These are phyloP conservation scores for Cephalotes varians DNA, from an alignment of 2,888 invertebrate genomes.

Conservation along the genomic window DNA sequence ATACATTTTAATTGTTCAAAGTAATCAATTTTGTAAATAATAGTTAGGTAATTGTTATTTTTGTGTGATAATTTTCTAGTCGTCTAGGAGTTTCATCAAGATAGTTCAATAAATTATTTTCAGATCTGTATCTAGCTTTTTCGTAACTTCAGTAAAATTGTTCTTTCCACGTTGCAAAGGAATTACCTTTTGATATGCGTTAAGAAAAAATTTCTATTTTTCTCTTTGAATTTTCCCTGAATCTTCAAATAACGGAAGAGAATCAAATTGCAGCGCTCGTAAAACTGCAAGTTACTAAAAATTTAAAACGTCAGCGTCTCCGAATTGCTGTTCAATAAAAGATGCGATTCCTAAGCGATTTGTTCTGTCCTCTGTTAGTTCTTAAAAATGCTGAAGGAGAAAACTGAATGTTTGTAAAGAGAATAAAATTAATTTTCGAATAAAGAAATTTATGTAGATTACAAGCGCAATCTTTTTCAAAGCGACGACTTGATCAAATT, in stretches of 20 bases:
- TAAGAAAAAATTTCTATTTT: neutral
- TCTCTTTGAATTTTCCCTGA: neutral
- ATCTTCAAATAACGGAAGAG: neutral
- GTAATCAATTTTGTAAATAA: no score
- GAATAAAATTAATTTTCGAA: neutral
- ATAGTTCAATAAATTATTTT: no score
- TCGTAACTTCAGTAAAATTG: no score
- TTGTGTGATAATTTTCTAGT: no score
- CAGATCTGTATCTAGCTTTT: no score
- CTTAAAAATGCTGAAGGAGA: neutral
- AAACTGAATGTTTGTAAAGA: neutral
- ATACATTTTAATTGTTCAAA: no score
- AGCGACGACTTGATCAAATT: slow-evolving; percentile 13
- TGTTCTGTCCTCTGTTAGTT: neutral
- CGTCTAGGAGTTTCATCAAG: no score
- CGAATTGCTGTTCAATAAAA: neutral
- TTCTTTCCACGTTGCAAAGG: no score
- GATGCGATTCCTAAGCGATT: neutral
- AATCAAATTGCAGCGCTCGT: neutral
- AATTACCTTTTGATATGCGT: neutral
- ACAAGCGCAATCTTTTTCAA: neutral
- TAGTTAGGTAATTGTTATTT: no score
- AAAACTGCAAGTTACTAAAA: neutral
- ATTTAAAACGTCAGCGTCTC: neutral
- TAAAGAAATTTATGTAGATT: neutral